These are phyloP conservation scores for Euzetes globulus DNA, from an alignment of 2,888 invertebrate species.

Conservation along the genomic window DNA sequence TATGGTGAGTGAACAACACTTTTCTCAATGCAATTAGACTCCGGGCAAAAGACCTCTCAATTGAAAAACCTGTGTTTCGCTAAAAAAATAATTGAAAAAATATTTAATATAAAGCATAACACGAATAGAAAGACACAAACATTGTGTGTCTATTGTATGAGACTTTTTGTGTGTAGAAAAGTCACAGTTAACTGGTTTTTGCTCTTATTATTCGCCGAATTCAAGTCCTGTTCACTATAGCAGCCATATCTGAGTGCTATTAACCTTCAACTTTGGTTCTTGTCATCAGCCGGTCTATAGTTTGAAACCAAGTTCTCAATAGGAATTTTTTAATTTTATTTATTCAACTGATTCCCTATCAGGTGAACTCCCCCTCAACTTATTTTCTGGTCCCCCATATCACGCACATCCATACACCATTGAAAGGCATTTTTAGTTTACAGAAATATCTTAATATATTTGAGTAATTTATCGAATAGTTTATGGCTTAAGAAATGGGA, in stretches of 20 bases:
- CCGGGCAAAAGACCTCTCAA: too few species aligned
- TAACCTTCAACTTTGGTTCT: neutral
- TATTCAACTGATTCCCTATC: neutral
- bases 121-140: too few species aligned
- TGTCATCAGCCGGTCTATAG: slow-evolving; percentile 15
- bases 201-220: neutral
- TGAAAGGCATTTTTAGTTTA: neutral
- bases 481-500: neutral
- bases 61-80: too few species aligned
- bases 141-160: neutral
- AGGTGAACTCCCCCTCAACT: neutral
- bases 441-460: too few species aligned
- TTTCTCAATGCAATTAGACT: neutral
- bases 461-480: neutral
- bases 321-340: slow-evolving; percentile 2
- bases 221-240: neutral
- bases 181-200: slow-evolving; percentile 21
- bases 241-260: neutral
- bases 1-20: slow-evolving; percentile 57
- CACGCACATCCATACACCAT: neutral
- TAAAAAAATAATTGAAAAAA: too few species aligned
- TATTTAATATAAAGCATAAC: too few species aligned
- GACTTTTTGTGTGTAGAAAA: neutral
- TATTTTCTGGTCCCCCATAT: neutral
- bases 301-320: neutral